Base-by-base conservation (phyloP, 2,797 vertebrate species). In the Erpetoichthys calabaricus region DNA sequence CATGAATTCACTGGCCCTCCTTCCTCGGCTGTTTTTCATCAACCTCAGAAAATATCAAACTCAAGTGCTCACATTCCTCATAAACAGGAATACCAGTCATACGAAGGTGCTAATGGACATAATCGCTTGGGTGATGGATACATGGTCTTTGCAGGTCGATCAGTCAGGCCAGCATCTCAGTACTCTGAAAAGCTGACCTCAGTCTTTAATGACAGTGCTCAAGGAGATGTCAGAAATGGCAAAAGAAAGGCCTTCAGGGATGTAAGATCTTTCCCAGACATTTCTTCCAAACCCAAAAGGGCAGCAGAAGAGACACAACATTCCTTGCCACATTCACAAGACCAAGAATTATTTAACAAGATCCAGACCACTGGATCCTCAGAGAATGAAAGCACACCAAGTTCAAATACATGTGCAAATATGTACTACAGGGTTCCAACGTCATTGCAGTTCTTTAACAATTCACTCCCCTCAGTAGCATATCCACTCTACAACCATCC, bases 311-410 rank as follows among this genome's bases (percentile, higher is more conserved):
- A 59, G 57, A 62, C 67, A 55, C 78, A 78, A 82, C 83, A 83
- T 81, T 84, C 77, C 80, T 83, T 77, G 60, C 71, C 73, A 64
- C 80, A 75, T 69, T 74, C 82, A 64, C 74, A 73, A 73, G 76
- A 78, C 65, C 63, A 65, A 8, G 67, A 70, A 45, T 66, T 65
- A 60, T 72, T 70, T 8, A 49, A 25, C 55, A 56, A 44, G 44
- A 61, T 62, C 52, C 82, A 83, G 68, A 68, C 65, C 58, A 67
- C 65, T 62, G 73, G 60, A 65, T 70, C 63, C 72, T 74, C 78
- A 25, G 25, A 25, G 25, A 25, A 25, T 25, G 25, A 25, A 25
- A 25, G 25, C 25, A 25, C 25, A 25, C 25, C 25, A 25, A 25
- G 25, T 25, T 25, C 25, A 25, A 25, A 25, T 25, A 25, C 25